Percentiles rank a stretch among this genome's conserved stretches.
phyloP scores from a whole-genome alignment of 2,797 vertebrate genomes.

The Lateolabrax maculatus region DNA sequence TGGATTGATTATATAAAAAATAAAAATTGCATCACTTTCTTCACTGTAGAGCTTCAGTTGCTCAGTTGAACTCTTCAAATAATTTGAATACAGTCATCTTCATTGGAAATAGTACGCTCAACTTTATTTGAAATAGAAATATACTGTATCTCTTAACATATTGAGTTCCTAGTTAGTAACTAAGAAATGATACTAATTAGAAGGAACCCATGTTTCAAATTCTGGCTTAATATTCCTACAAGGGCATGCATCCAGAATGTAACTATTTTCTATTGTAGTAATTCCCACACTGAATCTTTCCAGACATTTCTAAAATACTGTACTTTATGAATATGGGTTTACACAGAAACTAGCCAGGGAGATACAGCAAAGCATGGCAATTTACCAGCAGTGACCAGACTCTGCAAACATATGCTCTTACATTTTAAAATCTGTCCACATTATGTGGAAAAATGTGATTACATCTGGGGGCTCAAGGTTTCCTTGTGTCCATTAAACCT shows the following conservation, averaged over 20 bases:
- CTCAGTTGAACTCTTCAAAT: too few species aligned
- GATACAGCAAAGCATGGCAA: not conserved
- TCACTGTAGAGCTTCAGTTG: too few species aligned
- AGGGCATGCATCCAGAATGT: not conserved
- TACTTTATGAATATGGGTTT: slow-evolving; percentile 5
- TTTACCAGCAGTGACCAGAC: not conserved
- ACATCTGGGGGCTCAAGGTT: not conserved
- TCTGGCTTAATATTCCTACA: not conserved
- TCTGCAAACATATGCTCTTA: not conserved
- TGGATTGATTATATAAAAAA: not conserved
- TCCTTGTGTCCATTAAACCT: not conserved
- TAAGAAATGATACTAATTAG: not conserved
- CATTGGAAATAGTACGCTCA: too few species aligned
- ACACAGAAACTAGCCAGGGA: not conserved
- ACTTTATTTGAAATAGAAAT: too few species aligned
- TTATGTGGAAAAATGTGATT: not conserved
- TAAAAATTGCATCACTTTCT: not conserved
- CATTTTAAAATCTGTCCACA: not conserved
- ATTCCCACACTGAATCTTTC: not conserved
- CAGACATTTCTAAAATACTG: not conserved
- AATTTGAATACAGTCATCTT: not conserved
- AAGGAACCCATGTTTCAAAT: not conserved
- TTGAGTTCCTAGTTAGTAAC: not conserved
- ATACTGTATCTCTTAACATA: too few species aligned
- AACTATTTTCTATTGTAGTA: not conserved